Percentiles rank a stretch among this genome's conserved stretches.
These are phyloP conservation scores for Lophius americanus DNA, from an alignment of 2,797 vertebrate genomes.

Conservation along the genomic window DNA sequence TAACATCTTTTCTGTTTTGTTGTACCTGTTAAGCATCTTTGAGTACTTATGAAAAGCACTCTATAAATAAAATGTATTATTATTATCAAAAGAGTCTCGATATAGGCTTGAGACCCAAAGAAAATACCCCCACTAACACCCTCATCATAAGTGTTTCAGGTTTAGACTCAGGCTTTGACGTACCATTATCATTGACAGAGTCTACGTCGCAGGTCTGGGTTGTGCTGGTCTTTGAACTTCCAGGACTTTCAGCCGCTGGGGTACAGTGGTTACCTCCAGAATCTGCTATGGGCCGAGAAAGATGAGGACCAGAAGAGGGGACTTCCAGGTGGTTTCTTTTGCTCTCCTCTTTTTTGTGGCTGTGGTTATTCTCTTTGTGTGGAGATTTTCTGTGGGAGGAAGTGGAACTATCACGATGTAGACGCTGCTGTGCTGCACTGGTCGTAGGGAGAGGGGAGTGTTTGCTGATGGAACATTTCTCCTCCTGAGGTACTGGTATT, in stretches of 20 bases:
- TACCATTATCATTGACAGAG: slow-evolving; percentile 88
- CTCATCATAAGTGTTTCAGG: neutral
- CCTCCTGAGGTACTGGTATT: slow-evolving; percentile 63
- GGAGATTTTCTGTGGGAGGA: slow-evolving; percentile 91
- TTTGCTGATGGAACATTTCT: slow-evolving; percentile 66
- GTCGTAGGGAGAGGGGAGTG: slow-evolving; percentile 44
- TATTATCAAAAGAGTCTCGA: neutral
- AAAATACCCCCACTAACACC: neutral
- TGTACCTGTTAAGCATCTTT: too few species aligned
- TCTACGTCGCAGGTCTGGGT: slow-evolving; percentile 80
- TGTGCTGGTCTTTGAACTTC: slow-evolving; percentile 74
- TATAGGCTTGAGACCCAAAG: neutral
- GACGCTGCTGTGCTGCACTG: slow-evolving; percentile 64
- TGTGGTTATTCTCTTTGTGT: slow-evolving; percentile 91
- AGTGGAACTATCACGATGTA: slow-evolving; percentile 77
- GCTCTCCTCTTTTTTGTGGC: slow-evolving; percentile 92
- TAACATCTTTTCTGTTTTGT: too few species aligned
- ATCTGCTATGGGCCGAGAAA: slow-evolving; percentile 77
- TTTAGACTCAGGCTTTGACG: slow-evolving; percentile 1
- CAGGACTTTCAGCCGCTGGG: slow-evolving; percentile 75
- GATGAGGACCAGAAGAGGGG: slow-evolving; percentile 68
- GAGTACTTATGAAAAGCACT: too few species aligned
- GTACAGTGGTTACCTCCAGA: slow-evolving; percentile 83
- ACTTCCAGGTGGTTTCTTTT: slow-evolving; percentile 91
- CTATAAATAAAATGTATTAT: too few species aligned